A percentile compares a stretch with the other conserved stretches of the same genome.
Conservation (phyloP, 2,888 invertebrate species). For the Parascotia fuliginaria region DNA sequence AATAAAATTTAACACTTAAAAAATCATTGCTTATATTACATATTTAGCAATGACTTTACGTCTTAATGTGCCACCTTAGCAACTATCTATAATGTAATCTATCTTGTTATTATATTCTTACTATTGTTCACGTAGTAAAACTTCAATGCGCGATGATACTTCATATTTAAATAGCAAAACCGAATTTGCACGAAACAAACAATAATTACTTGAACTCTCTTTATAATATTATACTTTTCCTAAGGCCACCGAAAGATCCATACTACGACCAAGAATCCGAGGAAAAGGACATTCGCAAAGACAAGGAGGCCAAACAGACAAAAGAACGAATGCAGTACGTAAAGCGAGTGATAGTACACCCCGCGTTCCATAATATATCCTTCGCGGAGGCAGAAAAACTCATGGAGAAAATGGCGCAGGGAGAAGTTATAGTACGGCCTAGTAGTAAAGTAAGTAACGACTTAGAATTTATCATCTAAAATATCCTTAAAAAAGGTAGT, state of each 20-base stretch:
- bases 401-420: slow-evolving; percentile 97
- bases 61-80: no score
- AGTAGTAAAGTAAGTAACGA: slow-evolving; percentile 91
- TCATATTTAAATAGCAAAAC: no score
- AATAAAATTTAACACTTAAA: no score
- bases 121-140: no score
- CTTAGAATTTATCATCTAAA: background rate
- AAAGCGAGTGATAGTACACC: slow-evolving; percentile 98
- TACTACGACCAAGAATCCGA: slow-evolving; percentile 96
- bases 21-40: no score
- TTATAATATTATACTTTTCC: slow-evolving; percentile 11
- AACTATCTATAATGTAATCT: no score
- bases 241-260: slow-evolving; percentile 93
- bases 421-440: slow-evolving; percentile 98
- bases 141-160: no score
- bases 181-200: no score
- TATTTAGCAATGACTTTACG: no score
- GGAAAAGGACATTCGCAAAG: slow-evolving; percentile 91
- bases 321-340: slow-evolving; percentile 95
- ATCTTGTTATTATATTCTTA: no score
- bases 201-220: no score
- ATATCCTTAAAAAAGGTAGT: no score
- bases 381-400: slow-evolving; percentile 96
- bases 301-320: slow-evolving; percentile 92
- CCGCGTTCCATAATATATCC: slow-evolving; percentile 98